These are phyloP conservation scores for Pseudomyrmex dendroicus DNA, from an alignment of 1,140 invertebrate genomes.

Conservation along the genomic window DNA sequence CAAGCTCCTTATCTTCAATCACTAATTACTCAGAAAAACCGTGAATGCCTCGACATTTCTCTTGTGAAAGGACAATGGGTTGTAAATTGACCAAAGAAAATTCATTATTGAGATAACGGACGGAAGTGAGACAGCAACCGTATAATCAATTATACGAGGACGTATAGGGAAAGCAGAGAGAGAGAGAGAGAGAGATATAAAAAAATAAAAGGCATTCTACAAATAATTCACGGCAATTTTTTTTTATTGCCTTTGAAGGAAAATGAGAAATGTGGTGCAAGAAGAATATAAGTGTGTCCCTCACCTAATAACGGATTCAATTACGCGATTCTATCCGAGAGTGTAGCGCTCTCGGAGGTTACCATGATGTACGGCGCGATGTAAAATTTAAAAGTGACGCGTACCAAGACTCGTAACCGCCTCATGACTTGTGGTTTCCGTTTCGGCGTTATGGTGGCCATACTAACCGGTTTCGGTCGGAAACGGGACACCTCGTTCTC, in stretches of 20 bases:
- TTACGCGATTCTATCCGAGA: conserved; percentile 41
- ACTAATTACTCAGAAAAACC: conserved; percentile 9
- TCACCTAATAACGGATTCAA: conserved; percentile 64
- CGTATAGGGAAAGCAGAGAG: neutral
- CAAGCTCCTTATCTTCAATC: conserved; percentile 10
- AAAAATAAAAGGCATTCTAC: neutral
- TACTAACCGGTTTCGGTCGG: conserved; percentile 58
- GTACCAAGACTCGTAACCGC: conserved; percentile 46
- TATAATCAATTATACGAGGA: neutral
- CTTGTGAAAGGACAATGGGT: neutral
- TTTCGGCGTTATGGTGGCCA: conserved; percentile 57
- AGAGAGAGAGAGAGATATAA: neutral
- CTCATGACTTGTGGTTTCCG: conserved; percentile 59
- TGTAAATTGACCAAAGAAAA: conserved; percentile 8
- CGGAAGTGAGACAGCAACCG: neutral
- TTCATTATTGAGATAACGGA: neutral
- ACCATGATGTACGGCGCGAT: conserved; percentile 53
- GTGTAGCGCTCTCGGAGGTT: conserved; percentile 43
- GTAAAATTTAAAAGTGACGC: conserved; percentile 64
- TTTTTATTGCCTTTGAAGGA: conserved; percentile 38
- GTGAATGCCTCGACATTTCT: neutral
- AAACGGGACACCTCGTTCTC: conserved; percentile 57
- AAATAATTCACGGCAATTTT: conserved; percentile 17
- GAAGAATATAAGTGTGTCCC: conserved; percentile 29
- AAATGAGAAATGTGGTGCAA: conserved; percentile 46